Base-by-base conservation (phyloP, 2,797 vertebrate genomes). In the Rhinophrynus dorsalis region DNA sequence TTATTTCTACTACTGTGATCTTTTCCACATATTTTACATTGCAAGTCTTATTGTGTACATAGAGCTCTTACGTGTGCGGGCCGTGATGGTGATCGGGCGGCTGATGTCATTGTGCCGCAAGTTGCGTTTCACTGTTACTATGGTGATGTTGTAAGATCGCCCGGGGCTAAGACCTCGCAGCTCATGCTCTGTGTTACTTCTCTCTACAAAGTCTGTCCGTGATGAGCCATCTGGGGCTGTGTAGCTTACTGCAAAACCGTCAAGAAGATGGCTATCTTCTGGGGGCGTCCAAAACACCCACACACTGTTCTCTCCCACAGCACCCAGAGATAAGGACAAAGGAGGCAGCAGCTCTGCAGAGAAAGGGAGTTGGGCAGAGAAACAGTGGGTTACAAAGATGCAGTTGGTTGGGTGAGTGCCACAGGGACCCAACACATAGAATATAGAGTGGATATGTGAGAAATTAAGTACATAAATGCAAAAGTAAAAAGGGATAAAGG, bases 111-210 rank as follows among this genome's bases (percentile, higher is more conserved):
- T 92, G 88, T 90, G 93, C 86, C 96, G 93, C 82, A 87, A 71
- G 79, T 95, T 96, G 73, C 94, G 92, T 80, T 96, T 97, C 88
- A 97, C 90, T 2, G 96, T 96, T 88, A 95, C 93, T 72, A 96
- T 92, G 9, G 96, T 97, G 90, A 99, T 95, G 86, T 98, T 99
- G 90, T 98, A 99, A 68, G 94, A 89, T 66, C 91, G 87, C 73
- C 96, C 96, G 0, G 96, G 91, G 18, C 81, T 86, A 73, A 99
- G 90, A 70, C 92, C 92, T 72, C 87, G 89, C 75, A 99, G 90
- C 76, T 95, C 89, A 73, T 97, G 94, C 21, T 89, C 82, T 52
- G 92, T 93, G 78, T 89, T 91, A 77, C 92, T 86, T 76, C 88
- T 85, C 81, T 96, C 94, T 84, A 99, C 90, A 67, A 93, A 92